A percentile compares a stretch with the other conserved stretches of the same genome.
Conservation (phyloP, 2,888 invertebrate species). For the Hirtodrosophila histrioides region DNA sequence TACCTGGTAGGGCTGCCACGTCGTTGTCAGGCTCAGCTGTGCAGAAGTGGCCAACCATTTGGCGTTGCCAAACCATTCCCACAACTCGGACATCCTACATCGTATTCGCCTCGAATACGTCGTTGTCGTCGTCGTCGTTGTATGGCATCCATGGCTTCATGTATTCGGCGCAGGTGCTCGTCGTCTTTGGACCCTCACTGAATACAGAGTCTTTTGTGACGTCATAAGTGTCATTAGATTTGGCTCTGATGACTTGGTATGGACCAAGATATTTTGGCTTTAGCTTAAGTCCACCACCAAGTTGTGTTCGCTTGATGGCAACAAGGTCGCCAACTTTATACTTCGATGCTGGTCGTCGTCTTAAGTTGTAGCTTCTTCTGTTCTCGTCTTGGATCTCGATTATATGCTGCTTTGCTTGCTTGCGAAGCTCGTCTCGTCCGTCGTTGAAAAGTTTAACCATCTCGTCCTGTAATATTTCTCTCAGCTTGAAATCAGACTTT, state of each 20-base stretch:
- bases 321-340: slow-evolving; percentile 5
- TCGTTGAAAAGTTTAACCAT: slow-evolving; percentile 5
- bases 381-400: slow-evolving; percentile 23
- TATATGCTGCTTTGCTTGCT: slow-evolving; percentile 46
- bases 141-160: not conserved
- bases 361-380: slow-evolving; percentile 1
- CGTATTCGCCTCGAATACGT: too few species aligned
- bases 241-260: not conserved
- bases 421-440: slow-evolving; percentile 8
- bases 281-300: slow-evolving; percentile 3
- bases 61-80: too few species aligned
- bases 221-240: not conserved
- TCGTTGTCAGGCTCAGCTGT: too few species aligned
- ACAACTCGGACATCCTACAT: too few species aligned
- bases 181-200: not conserved
- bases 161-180: not conserved
- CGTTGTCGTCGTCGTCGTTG: too few species aligned
- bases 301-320: slow-evolving; percentile 2
- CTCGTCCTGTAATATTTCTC: not conserved
- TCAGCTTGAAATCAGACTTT: not conserved
- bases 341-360: slow-evolving; percentile 2
- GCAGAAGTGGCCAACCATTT: too few species aligned
- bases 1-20: too few species aligned
- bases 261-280: not conserved
- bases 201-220: not conserved